These are phyloP conservation scores for Physeter macrocephalus DNA, from an alignment of 2,113 vertebrate genomes.

Conservation along the genomic window DNA sequence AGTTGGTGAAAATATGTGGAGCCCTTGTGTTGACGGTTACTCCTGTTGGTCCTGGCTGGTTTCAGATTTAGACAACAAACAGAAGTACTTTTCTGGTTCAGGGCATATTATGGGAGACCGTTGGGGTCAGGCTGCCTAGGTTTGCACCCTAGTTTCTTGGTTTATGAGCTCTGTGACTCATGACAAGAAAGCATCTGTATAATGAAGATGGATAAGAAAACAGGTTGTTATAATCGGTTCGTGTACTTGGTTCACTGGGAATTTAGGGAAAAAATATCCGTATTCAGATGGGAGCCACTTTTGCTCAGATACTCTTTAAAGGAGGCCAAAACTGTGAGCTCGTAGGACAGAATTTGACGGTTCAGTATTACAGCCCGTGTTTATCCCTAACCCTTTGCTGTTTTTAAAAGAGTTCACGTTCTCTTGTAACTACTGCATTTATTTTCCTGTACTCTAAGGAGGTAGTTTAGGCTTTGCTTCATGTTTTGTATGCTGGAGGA, in stretches of 20 bases:
- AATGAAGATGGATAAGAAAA: not conserved
- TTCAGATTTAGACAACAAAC: not conserved
- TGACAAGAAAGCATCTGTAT: not conserved
- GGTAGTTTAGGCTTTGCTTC: not conserved
- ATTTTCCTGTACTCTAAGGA: not conserved
- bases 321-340: not conserved
- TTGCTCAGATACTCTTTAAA: not conserved
- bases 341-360: not conserved
- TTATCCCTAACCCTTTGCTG: not conserved
- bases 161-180: not conserved
- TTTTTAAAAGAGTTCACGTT: not conserved
- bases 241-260: not conserved
- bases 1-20: not conserved
- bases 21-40: not conserved
- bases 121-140: not conserved
- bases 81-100: not conserved
- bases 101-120: not conserved
- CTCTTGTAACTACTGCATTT: not conserved
- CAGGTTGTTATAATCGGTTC: not conserved
- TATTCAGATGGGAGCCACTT: not conserved
- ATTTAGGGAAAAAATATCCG: not conserved
- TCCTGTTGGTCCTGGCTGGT: not conserved
- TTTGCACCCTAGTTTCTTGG: not conserved
- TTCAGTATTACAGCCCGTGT: not conserved
- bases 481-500: rapidly evolving